Evolutionary conservation across 2,113 vertebrate species (phyloP).

Genomic region (Rhipidura dahli): DNA sequence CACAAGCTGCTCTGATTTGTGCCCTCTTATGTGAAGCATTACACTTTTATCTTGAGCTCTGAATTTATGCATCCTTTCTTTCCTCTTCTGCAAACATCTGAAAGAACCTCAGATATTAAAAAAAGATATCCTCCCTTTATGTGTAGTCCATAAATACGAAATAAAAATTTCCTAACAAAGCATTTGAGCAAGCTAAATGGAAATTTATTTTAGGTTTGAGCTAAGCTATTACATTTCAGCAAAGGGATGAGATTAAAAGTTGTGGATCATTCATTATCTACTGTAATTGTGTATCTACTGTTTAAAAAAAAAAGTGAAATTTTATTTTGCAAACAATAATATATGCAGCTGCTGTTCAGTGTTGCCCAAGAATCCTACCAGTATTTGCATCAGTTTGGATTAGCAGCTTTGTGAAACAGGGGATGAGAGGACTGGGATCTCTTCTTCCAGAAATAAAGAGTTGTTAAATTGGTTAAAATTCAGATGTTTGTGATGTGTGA

Average conservation of each 20-base stretch:
- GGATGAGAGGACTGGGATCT: neutral
- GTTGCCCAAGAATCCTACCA: neutral
- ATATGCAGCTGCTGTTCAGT: neutral
- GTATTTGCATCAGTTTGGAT: neutral
- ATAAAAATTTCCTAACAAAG: neutral
- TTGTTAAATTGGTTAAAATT: neutral
- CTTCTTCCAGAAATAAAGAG: neutral
- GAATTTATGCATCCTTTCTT: neutral
- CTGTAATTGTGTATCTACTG: neutral
- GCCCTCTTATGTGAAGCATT: neutral
- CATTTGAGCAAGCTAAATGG: neutral
- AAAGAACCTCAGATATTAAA: neutral
- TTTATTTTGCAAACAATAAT: neutral
- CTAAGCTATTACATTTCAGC: neutral
- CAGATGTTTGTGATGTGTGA: slow-evolving; percentile 1
- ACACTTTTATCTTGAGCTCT: neutral
- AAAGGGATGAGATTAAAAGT: neutral
- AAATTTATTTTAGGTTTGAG: neutral
- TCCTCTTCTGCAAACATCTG: neutral
- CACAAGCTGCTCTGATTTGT: neutral
- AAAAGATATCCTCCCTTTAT: neutral
- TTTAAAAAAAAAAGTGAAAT: neutral
- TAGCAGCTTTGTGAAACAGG: neutral
- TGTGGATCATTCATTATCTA: neutral
- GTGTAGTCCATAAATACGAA: neutral